A percentile compares a stretch with the other conserved stretches of the same genome.
These are phyloP conservation scores for Channa argus DNA, from an alignment of 2,113 vertebrate genomes.

Conservation along the genomic window DNA sequence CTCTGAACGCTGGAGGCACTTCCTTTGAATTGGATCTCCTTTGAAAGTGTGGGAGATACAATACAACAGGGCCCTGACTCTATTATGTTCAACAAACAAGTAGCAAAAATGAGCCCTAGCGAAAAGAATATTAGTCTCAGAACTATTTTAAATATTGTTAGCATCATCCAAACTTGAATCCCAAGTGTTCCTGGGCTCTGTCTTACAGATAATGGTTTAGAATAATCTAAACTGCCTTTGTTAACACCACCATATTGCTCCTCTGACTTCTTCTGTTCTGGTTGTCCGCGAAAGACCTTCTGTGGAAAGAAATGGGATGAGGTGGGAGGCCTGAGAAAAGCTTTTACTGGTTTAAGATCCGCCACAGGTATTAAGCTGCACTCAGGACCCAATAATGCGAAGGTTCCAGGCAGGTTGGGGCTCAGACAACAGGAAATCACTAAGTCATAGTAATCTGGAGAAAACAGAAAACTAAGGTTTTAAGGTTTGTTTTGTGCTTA, in stretches of 20 bases:
- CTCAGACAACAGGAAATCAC: conserved; percentile 41
- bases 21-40: conserved; percentile 37
- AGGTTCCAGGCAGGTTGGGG: conserved; percentile 46
- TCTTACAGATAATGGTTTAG: no score
- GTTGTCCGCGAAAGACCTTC: neutral
- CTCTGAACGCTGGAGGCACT: conserved; percentile 44
- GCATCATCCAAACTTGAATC: neutral
- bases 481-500: conserved; percentile 41
- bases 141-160: neutral
- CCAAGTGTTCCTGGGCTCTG: no score
- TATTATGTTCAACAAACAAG: conserved; percentile 31
- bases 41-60: conserved; percentile 39
- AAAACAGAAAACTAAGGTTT: conserved; percentile 48
- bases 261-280: conserved; percentile 18
- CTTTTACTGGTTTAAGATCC: conserved; percentile 64
- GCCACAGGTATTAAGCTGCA: conserved; percentile 73
- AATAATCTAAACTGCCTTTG: neutral
- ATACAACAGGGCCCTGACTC: conserved; percentile 26
- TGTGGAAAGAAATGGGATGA: conserved; percentile 63
- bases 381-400: conserved; percentile 49
- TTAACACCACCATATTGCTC: conserved; percentile 28
- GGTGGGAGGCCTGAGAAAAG: conserved; percentile 56
- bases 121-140: neutral
- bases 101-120: conserved; percentile 18
- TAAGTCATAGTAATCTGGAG: conserved; percentile 28